Evolutionary conservation across 2,797 vertebrate species (phyloP).

Genomic region (Sphenopsis melanotis): DNA sequence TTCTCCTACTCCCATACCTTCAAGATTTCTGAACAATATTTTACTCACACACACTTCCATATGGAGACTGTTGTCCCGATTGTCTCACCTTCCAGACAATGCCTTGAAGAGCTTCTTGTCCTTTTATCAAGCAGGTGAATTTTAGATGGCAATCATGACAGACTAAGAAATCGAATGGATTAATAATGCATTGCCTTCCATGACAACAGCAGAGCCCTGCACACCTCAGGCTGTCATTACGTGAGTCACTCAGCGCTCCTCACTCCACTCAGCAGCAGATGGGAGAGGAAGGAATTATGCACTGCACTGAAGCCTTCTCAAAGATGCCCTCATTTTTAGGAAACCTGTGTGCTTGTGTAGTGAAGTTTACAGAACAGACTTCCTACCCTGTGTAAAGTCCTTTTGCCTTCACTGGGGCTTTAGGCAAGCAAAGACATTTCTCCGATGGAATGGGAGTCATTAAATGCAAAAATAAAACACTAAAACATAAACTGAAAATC

Average conservation of each 20-base stretch:
- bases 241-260: not conserved
- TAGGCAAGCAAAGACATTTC: not conserved
- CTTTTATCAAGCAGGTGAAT: not conserved
- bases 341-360: not conserved
- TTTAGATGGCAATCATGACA: not conserved
- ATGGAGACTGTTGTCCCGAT: not conserved
- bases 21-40: not conserved
- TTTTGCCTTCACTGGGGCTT: not conserved
- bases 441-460: not conserved
- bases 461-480: not conserved
- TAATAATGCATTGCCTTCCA: conserved; percentile 32
- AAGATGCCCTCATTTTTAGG: not conserved
- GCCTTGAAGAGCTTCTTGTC: not conserved
- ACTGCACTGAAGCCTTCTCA: not conserved
- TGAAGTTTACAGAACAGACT: not conserved
- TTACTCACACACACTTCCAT: not conserved
- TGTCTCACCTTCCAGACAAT: not conserved
- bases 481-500: not conserved
- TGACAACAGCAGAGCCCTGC: not conserved
- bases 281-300: not conserved
- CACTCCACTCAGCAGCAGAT: not conserved
- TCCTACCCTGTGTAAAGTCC: not conserved
- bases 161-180: conserved; percentile 13
- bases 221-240: not conserved
- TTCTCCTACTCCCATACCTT: not conserved